A percentile compares a stretch with the other conserved stretches of the same genome.
phyloP scores from a whole-genome alignment of 2,888 invertebrate genomes.

The Meloe dianella region DNA sequence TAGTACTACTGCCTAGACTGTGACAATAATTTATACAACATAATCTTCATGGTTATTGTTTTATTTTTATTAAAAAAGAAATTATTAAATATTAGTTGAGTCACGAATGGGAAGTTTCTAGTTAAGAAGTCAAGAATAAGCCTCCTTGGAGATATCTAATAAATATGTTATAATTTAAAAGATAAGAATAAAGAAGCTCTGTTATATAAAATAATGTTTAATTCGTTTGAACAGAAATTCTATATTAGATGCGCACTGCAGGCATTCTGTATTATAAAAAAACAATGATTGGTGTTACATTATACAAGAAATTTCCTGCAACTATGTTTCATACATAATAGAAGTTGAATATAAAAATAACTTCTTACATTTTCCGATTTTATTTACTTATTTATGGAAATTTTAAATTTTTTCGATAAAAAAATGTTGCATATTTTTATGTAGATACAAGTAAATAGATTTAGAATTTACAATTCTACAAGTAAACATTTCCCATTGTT shows the following conservation, averaged over 20 bases:
- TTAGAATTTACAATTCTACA: not conserved
- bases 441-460: too few relatives aligned
- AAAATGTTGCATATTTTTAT: not conserved
- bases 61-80: not conserved
- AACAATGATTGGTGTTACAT: slow-evolving; percentile 13
- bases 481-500: not conserved
- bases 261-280: slow-evolving; percentile 10
- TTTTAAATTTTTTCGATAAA: not conserved
- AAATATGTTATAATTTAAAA: slow-evolving; percentile 30
- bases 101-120: slow-evolving; percentile 25
- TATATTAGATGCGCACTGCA: slow-evolving; percentile 22
- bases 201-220: slow-evolving; percentile 19
- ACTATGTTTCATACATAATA: not conserved
- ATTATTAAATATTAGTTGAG: slow-evolving; percentile 25
- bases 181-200: slow-evolving; percentile 20
- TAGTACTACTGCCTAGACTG: too few relatives aligned
- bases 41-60: not conserved
- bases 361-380: slow-evolving; percentile 2
- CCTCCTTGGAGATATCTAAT: slow-evolving; percentile 28
- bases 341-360: not conserved
- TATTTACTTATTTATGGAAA: slow-evolving; percentile 1
- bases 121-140: slow-evolving; percentile 18
- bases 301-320: not conserved
- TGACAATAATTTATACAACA: not conserved
- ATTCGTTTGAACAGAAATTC: slow-evolving; percentile 1